A percentile compares a stretch with the other conserved stretches of the same genome.
These are phyloP conservation scores for Percina caprodes DNA, from an alignment of 2,113 vertebrate genomes.

Conservation along the genomic window DNA sequence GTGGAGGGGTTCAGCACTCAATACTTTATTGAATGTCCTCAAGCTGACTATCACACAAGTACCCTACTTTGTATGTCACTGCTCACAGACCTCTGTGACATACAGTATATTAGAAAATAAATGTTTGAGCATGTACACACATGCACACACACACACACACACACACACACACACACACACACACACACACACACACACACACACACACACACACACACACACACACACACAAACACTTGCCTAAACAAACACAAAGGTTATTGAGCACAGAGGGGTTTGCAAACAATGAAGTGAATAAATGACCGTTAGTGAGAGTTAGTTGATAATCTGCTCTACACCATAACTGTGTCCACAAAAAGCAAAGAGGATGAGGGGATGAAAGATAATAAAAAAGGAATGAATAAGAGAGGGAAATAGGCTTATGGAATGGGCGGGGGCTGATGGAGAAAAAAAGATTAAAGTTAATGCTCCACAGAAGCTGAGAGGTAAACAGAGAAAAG, in stretches of 20 bases:
- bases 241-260: constrained; percentile 60
- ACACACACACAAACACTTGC: constrained; percentile 3
- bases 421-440: constrained; percentile 38
- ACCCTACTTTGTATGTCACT: constrained; percentile 35
- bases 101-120: constrained; percentile 33
- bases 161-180: not conserved
- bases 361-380: constrained; percentile 46
- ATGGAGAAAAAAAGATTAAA: constrained; percentile 44
- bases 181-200: no score
- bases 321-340: constrained; percentile 54
- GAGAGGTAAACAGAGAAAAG: constrained; percentile 56
- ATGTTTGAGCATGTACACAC: constrained; percentile 16
- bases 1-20: constrained; percentile 42
- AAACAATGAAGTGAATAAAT: constrained; percentile 60
- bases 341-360: constrained; percentile 47
- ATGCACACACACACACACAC: no score
- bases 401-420: constrained; percentile 50
- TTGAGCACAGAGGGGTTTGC: constrained; percentile 30
- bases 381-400: constrained; percentile 35
- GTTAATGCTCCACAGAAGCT: constrained; percentile 54
- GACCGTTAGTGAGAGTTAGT: constrained; percentile 39
- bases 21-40: constrained; percentile 77
- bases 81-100: constrained; percentile 41
- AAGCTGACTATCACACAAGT: constrained; percentile 51
- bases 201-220: no score